Conservation (phyloP, 2,113 vertebrate genomes). For the Pleuronectes platessa region DNA sequence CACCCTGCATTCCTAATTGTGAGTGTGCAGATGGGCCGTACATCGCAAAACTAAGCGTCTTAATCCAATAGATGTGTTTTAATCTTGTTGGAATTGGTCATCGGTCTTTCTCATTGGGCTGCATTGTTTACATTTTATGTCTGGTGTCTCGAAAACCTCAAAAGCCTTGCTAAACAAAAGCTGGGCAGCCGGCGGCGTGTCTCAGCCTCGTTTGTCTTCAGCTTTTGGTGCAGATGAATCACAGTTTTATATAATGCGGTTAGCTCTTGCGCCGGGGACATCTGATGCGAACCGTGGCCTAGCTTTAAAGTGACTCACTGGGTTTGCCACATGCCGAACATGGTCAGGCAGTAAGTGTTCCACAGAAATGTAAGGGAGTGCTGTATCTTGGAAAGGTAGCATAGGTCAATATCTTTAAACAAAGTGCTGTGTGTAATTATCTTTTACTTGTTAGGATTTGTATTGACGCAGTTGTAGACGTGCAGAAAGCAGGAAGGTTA, state of each 20-base stretch:
- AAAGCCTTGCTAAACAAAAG: constrained; percentile 29
- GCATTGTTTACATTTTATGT: not conserved
- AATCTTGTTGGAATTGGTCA: not conserved
- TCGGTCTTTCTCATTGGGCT: not conserved
- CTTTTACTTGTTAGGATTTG: constrained; percentile 11
- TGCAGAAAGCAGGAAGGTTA: not conserved
- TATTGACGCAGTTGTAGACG: not conserved
- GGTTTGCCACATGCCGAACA: constrained; percentile 44
- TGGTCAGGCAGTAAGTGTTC: constrained; percentile 22
- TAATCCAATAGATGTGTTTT: not conserved
- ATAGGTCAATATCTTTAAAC: not conserved
- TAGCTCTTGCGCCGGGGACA: constrained; percentile 62
- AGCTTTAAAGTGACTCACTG: constrained; percentile 61
- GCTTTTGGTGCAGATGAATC: constrained; percentile 62
- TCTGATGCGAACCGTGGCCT: constrained; percentile 67
- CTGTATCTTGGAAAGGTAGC: not conserved
- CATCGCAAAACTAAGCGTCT: not conserved
- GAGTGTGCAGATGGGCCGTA: not conserved
- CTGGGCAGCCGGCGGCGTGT: constrained; percentile 18
- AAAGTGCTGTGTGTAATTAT: not conserved
- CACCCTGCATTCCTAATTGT: constrained; percentile 32
- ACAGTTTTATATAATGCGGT: constrained; percentile 63
- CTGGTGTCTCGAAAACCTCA: not conserved
- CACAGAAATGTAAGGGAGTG: constrained; percentile 4
- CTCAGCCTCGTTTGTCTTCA: constrained; percentile 23